A percentile compares a stretch with the other conserved stretches of the same genome.
phyloP scores from a whole-genome alignment of 92 coral and sea anemone species.

The Bergia sp. region DNA sequence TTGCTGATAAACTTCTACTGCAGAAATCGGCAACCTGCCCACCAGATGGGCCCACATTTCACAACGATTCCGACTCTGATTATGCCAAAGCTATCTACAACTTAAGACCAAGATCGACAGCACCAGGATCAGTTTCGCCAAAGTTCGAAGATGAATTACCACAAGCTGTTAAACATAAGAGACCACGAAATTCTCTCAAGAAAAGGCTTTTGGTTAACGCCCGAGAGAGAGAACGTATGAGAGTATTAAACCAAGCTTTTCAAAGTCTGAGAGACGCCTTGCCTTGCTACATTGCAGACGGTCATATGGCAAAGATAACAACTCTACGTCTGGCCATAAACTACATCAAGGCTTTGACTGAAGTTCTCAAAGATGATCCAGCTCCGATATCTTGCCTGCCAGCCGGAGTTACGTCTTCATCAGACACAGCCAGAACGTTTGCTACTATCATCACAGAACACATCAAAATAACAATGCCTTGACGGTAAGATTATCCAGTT shows the following conservation, averaged over 20 bases:
- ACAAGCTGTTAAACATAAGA: conserved; percentile 68
- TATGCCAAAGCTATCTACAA: conserved; percentile 90
- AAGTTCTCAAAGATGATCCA: conserved; percentile 83
- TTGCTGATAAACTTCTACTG: conserved; percentile 75
- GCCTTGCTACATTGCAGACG: conserved; percentile 99
- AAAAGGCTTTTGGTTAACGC: conserved; percentile 96
- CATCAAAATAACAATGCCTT: conserved; percentile 33
- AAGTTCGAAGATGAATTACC: conserved; percentile 60
- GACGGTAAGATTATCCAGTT: neutral
- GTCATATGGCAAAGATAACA: conserved; percentile 99
- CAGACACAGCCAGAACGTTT: conserved; percentile 16
- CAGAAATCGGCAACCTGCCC: conserved; percentile 59
- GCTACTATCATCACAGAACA: conserved; percentile 36
- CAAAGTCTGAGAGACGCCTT: conserved; percentile 95
- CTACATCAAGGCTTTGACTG: conserved; percentile 95
- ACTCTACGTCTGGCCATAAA: conserved; percentile 95
- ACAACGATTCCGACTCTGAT: conserved; percentile 63
- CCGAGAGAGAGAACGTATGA: conserved; percentile 97
- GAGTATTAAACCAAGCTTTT: conserved; percentile 91
- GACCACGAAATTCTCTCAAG: conserved; percentile 90
- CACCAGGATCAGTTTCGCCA: conserved; percentile 63
- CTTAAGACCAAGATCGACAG: conserved; percentile 76
- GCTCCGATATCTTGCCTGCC: conserved; percentile 20
- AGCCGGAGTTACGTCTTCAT: conserved; percentile 4
- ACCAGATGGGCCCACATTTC: conserved; percentile 80